Percentiles rank a stretch among this genome's conserved stretches.
phyloP scores from a whole-genome alignment of 2,888 invertebrate species.

The Pammene fasciana region DNA sequence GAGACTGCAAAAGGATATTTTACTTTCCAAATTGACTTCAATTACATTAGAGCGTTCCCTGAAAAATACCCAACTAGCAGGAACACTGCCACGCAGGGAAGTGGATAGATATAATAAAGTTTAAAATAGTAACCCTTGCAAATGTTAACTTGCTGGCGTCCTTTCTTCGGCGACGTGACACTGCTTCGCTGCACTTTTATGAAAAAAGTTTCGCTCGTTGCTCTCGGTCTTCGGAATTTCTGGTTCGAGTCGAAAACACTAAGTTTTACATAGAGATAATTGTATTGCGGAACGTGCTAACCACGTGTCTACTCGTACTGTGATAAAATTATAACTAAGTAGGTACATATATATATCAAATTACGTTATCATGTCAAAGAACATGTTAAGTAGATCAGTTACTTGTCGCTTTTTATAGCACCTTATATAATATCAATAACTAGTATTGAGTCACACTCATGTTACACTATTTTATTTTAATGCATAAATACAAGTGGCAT shows the following conservation, averaged over 20 bases:
- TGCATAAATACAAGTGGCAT: no score
- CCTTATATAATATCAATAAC: no score
- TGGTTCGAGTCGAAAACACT: slow-evolving; percentile 54
- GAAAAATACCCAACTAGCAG: slow-evolving; percentile 21
- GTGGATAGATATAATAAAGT: slow-evolving; percentile 34
- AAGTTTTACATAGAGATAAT: slow-evolving; percentile 36
- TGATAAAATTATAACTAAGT: background rate
- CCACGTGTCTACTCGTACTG: no score
- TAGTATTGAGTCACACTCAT: no score
- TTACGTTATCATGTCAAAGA: no score
- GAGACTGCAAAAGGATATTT: background rate
- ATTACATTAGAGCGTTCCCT: slow-evolving; percentile 1
- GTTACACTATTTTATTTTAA: no score
- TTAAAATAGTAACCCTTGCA: slow-evolving; percentile 61
- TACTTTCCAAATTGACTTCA: slow-evolving; percentile 4
- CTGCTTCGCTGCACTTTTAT: slow-evolving; percentile 76
- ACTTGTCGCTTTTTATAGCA: no score
- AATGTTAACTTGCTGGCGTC: slow-evolving; percentile 70
- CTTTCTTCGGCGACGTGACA: slow-evolving; percentile 62
- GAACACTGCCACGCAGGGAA: slow-evolving; percentile 21
- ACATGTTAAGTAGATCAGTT: no score
- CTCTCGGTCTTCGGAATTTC: slow-evolving; percentile 65
- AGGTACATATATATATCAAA: no score
- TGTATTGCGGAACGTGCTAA: slow-evolving; percentile 10
- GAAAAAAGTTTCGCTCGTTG: slow-evolving; percentile 78